Evolutionary conservation across 1,140 invertebrate genomes (phyloP).

Genomic region (Patella vulgata): DNA sequence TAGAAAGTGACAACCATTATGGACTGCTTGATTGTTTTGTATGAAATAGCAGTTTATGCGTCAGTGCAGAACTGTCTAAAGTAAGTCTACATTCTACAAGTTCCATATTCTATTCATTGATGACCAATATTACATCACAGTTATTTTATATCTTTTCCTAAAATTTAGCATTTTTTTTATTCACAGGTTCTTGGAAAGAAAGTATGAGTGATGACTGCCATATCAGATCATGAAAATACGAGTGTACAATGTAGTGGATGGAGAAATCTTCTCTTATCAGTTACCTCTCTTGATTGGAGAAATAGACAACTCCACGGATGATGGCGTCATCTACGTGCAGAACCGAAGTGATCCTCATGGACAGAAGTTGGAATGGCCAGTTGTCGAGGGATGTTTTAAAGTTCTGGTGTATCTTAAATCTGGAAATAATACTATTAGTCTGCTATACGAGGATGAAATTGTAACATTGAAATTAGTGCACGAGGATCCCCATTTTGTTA

Average conservation of each 20-base stretch:
- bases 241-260: conserved; percentile 53
- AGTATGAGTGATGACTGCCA: conserved; percentile 1
- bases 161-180: too few relatives aligned
- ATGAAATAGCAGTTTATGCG: too few relatives aligned
- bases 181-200: too few relatives aligned
- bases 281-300: conserved; percentile 60
- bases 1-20: too few relatives aligned
- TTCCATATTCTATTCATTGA: too few relatives aligned
- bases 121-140: too few relatives aligned
- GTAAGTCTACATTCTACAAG: too few relatives aligned
- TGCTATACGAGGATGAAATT: conserved; percentile 45
- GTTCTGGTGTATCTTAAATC: conserved; percentile 51
- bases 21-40: too few relatives aligned
- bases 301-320: conserved; percentile 40
- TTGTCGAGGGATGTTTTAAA: conserved; percentile 61
- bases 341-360: conserved; percentile 29
- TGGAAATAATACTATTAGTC: conserved; percentile 55
- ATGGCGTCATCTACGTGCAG: conserved; percentile 47
- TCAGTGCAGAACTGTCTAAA: too few relatives aligned
- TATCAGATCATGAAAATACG: conserved; percentile 47
- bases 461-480: conserved; percentile 47
- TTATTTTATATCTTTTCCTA: too few relatives aligned
- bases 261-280: conserved; percentile 49
- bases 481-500: conserved; percentile 38
- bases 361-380: conserved; percentile 50